Conservation (phyloP, 2,113 vertebrate genomes). For the Balaeniceps rex region DNA sequence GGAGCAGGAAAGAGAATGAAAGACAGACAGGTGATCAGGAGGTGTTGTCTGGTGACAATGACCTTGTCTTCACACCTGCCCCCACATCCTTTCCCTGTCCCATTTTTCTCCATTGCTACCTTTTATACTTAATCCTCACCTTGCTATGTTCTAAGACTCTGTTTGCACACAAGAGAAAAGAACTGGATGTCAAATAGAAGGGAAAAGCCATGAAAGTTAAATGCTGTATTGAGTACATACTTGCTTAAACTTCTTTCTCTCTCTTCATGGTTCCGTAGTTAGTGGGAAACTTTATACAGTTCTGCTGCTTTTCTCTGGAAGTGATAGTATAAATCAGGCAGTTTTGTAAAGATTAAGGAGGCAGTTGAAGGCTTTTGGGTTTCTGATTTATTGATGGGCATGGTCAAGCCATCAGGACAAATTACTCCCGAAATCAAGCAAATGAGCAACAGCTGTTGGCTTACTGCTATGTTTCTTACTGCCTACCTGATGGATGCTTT, state of each 20-base stretch:
- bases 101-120: background rate
- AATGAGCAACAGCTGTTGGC: background rate
- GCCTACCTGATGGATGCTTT: background rate
- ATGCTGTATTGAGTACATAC: background rate
- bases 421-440: background rate
- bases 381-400: background rate
- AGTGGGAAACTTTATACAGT: background rate
- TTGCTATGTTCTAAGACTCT: background rate
- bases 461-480: background rate
- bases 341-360: background rate
- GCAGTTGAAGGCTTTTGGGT: background rate
- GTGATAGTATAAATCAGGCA: background rate
- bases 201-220: background rate
- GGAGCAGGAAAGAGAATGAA: background rate
- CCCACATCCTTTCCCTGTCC: background rate
- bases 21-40: background rate
- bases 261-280: background rate
- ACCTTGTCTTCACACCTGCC: background rate
- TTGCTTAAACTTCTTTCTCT: background rate
- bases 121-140: background rate
- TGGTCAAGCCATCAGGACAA: background rate
- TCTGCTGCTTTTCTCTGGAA: background rate
- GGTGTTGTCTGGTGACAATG: background rate
- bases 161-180: background rate
- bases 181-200: background rate